A percentile compares a stretch with the other conserved stretches of the same genome.
phyloP scores from a whole-genome alignment of 2,113 vertebrate species.

The Solea solea region DNA sequence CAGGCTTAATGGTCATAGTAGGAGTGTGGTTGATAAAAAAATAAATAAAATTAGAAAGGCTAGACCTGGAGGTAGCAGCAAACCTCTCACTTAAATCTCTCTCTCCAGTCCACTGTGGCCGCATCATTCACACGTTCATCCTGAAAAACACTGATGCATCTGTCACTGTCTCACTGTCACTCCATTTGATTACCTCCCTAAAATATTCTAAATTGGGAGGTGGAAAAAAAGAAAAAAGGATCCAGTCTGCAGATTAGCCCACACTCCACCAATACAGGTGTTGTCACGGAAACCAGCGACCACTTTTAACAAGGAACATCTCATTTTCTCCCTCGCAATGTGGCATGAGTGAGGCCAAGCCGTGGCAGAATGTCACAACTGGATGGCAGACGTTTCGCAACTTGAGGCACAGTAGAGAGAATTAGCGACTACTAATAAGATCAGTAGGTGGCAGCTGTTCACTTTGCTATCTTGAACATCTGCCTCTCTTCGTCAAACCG shows the following conservation, averaged over 20 bases:
- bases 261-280: slow-evolving; percentile 7
- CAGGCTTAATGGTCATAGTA: slow-evolving; percentile 50
- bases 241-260: slow-evolving; percentile 19
- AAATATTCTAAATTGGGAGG: slow-evolving; percentile 34
- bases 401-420: slow-evolving; percentile 33
- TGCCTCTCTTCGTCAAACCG: slow-evolving; percentile 51
- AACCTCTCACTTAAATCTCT: not conserved
- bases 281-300: slow-evolving; percentile 61
- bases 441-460: slow-evolving; percentile 64
- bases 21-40: slow-evolving; percentile 62
- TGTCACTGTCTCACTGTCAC: slow-evolving; percentile 49
- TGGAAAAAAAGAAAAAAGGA: not conserved
- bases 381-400: slow-evolving; percentile 37
- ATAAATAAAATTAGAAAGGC: slow-evolving; percentile 27
- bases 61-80: slow-evolving; percentile 33
- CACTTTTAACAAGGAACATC: slow-evolving; percentile 45
- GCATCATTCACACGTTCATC: slow-evolving; percentile 43
- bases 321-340: slow-evolving; percentile 50
- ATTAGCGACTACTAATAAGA: slow-evolving; percentile 61
- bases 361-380: slow-evolving; percentile 16
- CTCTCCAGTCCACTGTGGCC: slow-evolving; percentile 43
- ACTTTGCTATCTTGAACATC: slow-evolving; percentile 43
- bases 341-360: slow-evolving; percentile 18
- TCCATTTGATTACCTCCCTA: slow-evolving; percentile 41
- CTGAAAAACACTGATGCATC: slow-evolving; percentile 51